Evolutionary conservation across 2,888 invertebrate genomes (phyloP).

Genomic region (Gortyna flavago): DNA sequence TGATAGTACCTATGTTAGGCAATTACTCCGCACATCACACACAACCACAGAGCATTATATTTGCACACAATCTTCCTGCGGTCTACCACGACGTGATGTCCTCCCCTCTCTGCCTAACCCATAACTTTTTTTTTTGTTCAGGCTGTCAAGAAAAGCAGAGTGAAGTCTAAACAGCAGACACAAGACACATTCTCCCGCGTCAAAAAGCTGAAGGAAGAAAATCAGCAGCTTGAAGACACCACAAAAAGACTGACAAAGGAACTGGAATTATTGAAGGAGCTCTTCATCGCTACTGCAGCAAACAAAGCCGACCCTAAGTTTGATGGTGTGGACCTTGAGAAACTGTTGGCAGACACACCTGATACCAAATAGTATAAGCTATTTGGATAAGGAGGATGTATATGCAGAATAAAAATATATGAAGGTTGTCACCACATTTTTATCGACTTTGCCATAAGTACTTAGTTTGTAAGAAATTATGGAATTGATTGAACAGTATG

Average conservation of each 20-base stretch:
- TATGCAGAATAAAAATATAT: neutral
- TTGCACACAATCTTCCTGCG: too few relatives aligned
- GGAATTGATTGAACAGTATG: conserved; percentile 1
- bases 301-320: conserved; percentile 48
- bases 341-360: conserved; percentile 52
- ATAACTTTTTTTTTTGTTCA: too few relatives aligned
- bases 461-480: conserved; percentile 23
- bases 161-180: conserved; percentile 54
- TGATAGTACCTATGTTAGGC: too few relatives aligned
- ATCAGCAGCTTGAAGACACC: conserved; percentile 54
- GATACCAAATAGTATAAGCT: conserved; percentile 35
- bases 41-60: too few relatives aligned
- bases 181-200: conserved; percentile 51
- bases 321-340: conserved; percentile 54
- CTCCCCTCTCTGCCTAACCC: too few relatives aligned
- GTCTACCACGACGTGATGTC: too few relatives aligned
- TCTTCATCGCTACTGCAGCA: conserved; percentile 54
- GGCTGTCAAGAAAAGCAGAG: conserved; percentile 62
- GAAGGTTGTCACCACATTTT: neutral
- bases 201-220: conserved; percentile 53
- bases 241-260: conserved; percentile 56
- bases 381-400: neutral
- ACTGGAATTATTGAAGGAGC: conserved; percentile 49
- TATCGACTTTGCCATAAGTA: neutral
- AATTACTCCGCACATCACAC: too few relatives aligned